phyloP scores from a whole-genome alignment of 2,113 vertebrate species.

The Pachyramphus minor region DNA sequence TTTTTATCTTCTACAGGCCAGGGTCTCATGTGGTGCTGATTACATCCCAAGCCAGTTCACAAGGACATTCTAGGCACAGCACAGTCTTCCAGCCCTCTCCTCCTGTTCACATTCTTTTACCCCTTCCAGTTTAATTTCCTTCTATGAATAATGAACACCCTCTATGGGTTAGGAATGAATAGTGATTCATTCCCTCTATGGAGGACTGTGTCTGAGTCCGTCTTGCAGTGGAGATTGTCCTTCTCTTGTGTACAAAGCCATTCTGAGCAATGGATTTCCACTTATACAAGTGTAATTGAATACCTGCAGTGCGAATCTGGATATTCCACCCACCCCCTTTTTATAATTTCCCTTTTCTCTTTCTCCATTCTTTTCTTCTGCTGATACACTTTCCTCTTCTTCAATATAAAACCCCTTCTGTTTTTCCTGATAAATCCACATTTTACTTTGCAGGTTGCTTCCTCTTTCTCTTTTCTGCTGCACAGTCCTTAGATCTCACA shows the following conservation, averaged over 20 bases:
- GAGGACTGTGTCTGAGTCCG: not conserved
- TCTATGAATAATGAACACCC: not conserved
- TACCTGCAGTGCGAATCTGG: not conserved
- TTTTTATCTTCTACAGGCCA: not conserved
- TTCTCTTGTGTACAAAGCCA: not conserved
- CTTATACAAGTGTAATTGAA: not conserved
- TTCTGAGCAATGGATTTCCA: not conserved
- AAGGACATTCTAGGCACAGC: not conserved
- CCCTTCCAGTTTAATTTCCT: not conserved
- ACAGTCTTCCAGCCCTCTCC: not conserved
- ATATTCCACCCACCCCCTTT: not conserved
- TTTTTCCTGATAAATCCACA: not conserved
- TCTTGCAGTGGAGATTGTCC: not conserved
- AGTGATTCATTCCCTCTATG: not conserved
- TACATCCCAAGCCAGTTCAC: not conserved
- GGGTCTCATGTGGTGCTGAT: not conserved
- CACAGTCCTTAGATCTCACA: not conserved
- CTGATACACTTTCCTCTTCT: not conserved
- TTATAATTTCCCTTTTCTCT: not conserved
- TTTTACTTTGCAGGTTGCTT: not conserved
- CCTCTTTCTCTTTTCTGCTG: not conserved
- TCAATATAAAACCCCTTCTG: not conserved
- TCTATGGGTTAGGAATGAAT: not conserved
- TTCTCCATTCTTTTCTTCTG: not conserved
- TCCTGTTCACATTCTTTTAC: not conserved